Base-by-base conservation (phyloP, 2,113 vertebrate genomes). In the Toxotes chatareus region DNA sequence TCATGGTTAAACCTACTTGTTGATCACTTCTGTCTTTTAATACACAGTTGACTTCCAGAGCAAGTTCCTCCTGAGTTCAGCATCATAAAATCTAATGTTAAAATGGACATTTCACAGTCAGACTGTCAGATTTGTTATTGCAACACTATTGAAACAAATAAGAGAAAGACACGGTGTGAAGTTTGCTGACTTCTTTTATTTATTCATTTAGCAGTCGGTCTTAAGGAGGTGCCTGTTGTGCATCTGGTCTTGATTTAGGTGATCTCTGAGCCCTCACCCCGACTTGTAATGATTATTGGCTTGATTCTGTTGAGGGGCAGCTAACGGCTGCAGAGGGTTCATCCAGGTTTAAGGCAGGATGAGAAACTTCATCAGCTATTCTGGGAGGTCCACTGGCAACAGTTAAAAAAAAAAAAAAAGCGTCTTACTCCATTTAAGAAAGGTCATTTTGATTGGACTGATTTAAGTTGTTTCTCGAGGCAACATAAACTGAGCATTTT, bases 241-340 rank as follows among this genome's bases (percentile, higher is more conserved):
- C 92, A 91, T 93, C 86, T 94, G 94, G 75, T 91, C 91, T 83
- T 92, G 87, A 87, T 94, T 92, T 88, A 70, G 74, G 81, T 79
- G 83, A 90, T 90, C 86, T 86, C 67, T 14, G 80, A 88, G 73
- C 83, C 88, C 85, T 91, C 91, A 83, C 84, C 88, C 89, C 88
- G 77, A 86, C 89, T 91, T 76, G 88, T 88, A 88, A 83, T 89
- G 92, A 92, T 90, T 92, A 92, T 90, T 88, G 80, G 77, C 83
- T 89, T 89, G 88, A 88, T 86, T 90, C 82, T 87, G 84, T 83
- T 87, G 68, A 86, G 84, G 89, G 86, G 85, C 80, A 88, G 87
- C 87, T 78, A 84, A 91, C 84, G 84, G 85, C 86, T 90, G 75
- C 64, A 69, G 84, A 85, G 88, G 82, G 91, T 93, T 94, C 92